phyloP scores from a whole-genome alignment of 2,888 invertebrate species.

The Zaprionus obscuricornis region DNA sequence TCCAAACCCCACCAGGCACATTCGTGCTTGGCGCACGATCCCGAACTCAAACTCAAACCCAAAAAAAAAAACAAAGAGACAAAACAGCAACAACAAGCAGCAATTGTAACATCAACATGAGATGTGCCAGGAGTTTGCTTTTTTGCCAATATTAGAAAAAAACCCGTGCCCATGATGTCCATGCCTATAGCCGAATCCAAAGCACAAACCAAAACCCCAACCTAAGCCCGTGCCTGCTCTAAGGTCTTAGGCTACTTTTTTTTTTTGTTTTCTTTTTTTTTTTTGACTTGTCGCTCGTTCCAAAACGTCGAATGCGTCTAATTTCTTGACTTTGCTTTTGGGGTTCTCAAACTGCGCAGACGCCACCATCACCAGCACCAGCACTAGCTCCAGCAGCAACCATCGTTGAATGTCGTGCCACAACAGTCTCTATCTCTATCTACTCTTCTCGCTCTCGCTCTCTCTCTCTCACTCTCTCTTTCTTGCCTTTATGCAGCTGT shows the following conservation, averaged over 20 bases:
- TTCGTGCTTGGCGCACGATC: conserved; percentile 70
- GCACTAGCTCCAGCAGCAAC: conserved; percentile 19
- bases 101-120: conserved; percentile 78
- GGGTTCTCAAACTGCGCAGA: conserved; percentile 44
- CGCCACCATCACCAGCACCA: conserved; percentile 20
- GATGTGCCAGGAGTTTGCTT: conserved; percentile 61
- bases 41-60: conserved; percentile 34
- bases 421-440: conserved; percentile 26
- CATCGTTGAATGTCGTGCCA: conserved; percentile 67
- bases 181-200: conserved; percentile 1
- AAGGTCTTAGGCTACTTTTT: conserved; percentile 46
- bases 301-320: conserved; percentile 77
- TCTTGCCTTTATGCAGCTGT: conserved; percentile 26
- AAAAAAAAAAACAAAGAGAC: conserved; percentile 18
- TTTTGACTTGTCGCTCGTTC: conserved; percentile 76
- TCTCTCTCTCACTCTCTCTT: not conserved
- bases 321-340: conserved; percentile 64
- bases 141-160: conserved; percentile 26
- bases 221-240: conserved; percentile 16
- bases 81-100: conserved; percentile 48
- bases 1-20: conserved; percentile 73
- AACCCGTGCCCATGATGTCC: conserved; percentile 31
- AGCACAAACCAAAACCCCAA: conserved; percentile 24
- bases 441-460: conserved; percentile 1
- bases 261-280: conserved; percentile 40